These are phyloP conservation scores for Sminthopsis crassicaudata DNA, from an alignment of 2,113 vertebrate species.

Conservation along the genomic window DNA sequence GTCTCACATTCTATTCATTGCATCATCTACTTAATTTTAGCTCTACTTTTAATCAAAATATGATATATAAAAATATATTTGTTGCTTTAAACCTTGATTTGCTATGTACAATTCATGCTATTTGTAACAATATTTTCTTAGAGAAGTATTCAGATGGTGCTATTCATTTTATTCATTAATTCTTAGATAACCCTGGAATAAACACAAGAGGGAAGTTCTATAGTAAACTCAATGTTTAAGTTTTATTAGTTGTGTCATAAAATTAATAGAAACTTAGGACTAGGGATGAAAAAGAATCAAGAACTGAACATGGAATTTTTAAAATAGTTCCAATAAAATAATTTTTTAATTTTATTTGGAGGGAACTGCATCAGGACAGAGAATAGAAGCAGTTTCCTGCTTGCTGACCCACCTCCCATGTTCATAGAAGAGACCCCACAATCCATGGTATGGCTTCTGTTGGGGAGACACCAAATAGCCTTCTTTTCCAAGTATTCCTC, in stretches of 20 bases:
- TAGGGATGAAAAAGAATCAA: neutral
- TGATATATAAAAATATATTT: neutral
- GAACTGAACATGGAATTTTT: neutral
- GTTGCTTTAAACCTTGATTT: neutral
- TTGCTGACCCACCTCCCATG: neutral
- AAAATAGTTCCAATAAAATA: neutral
- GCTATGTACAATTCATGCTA: neutral
- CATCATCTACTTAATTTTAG: neutral
- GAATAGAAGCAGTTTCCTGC: neutral
- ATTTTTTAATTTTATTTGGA: neutral
- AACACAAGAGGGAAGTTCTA: neutral
- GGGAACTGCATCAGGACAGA: no score
- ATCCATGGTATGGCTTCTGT: neutral
- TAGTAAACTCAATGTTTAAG: neutral
- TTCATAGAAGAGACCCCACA: neutral
- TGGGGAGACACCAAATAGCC: neutral
- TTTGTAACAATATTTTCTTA: neutral
- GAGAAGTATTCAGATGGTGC: neutral
- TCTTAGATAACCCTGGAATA: neutral
- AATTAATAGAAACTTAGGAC: neutral
- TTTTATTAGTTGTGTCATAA: neutral
- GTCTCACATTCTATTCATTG: neutral
- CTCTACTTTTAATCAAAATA: neutral
- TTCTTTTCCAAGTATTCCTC: neutral
- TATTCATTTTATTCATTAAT: neutral